These are phyloP conservation scores for Gymnosoma rotundatum DNA, from an alignment of 2,888 invertebrate genomes.

Conservation along the genomic window DNA sequence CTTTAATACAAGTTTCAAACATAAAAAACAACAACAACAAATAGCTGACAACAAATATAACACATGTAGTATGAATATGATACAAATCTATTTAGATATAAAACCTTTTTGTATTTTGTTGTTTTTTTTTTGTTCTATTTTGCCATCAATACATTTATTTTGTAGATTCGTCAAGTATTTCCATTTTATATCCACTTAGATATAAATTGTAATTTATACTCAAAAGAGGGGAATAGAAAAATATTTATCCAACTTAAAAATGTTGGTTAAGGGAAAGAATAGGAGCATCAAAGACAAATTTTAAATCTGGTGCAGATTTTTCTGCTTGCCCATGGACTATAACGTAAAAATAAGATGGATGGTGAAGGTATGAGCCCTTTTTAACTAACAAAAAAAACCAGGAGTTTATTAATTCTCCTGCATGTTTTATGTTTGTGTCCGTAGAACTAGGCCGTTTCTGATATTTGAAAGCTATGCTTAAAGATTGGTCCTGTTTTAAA, in stretches of 20 bases:
- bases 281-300: too few species aligned
- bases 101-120: conserved; percentile 22
- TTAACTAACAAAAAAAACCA: too few species aligned
- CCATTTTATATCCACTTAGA: conserved; percentile 59
- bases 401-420: too few species aligned
- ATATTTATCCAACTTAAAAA: conserved; percentile 17
- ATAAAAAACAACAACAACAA: conserved; percentile 7
- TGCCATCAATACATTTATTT: conserved; percentile 43
- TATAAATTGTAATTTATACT: conserved; percentile 42
- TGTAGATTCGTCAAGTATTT: conserved; percentile 55
- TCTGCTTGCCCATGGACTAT: too few species aligned
- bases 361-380: too few species aligned
- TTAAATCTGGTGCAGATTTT: too few species aligned
- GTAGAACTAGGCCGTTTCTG: too few species aligned
- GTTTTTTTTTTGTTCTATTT: conserved; percentile 24
- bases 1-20: not conserved
- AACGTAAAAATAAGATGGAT: too few species aligned
- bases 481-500: too few species aligned
- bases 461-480: too few species aligned
- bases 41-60: conserved; percentile 17
- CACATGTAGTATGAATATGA: conserved; percentile 7
- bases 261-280: conserved; percentile 6
- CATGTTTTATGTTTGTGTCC: too few species aligned
- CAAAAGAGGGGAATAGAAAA: not conserved
- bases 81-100: conserved; percentile 22